These are phyloP conservation scores for Eupithecia insigniata DNA, from an alignment of 2,888 invertebrate genomes.

Conservation along the genomic window DNA sequence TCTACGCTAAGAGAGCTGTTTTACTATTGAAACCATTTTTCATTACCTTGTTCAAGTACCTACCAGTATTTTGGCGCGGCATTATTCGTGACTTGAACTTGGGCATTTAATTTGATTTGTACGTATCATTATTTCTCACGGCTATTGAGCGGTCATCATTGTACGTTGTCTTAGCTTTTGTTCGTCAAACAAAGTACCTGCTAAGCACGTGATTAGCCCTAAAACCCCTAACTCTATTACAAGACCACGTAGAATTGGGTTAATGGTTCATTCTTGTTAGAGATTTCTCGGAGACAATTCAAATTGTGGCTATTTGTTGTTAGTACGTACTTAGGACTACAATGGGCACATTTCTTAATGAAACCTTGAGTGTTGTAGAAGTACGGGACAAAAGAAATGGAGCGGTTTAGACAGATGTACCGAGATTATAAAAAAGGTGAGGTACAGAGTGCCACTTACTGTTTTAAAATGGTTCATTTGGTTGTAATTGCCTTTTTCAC, in stretches of 20 bases:
- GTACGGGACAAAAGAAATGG: slow-evolving; percentile 22
- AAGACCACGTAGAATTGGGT: slow-evolving; percentile 34
- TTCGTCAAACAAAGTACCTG: slow-evolving; percentile 28
- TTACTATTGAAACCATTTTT: too few species aligned
- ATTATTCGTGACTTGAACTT: background rate
- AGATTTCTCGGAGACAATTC: slow-evolving; percentile 34
- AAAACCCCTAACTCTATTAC: slow-evolving; percentile 33
- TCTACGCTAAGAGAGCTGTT: too few species aligned
- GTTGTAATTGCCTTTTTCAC: background rate
- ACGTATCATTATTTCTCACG: background rate
- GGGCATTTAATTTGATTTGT: background rate
- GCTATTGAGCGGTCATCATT: background rate
- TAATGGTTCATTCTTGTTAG: slow-evolving; percentile 34
- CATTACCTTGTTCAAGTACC: too few species aligned
- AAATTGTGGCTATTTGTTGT: slow-evolving; percentile 36
- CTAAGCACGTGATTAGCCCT: slow-evolving; percentile 38
- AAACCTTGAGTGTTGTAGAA: slow-evolving; percentile 27
- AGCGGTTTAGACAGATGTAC: slow-evolving; percentile 19
- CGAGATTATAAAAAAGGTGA: slow-evolving; percentile 11
- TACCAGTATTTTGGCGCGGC: background rate
- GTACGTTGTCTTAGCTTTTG: slow-evolving; percentile 29
- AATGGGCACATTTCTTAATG: slow-evolving; percentile 37
- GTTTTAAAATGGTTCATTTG: background rate
- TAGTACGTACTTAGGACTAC: slow-evolving; percentile 29
- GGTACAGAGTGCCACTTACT: background rate